Base-by-base conservation (phyloP, 2,888 invertebrate species). In the Synanthedon myopaeformis region DNA sequence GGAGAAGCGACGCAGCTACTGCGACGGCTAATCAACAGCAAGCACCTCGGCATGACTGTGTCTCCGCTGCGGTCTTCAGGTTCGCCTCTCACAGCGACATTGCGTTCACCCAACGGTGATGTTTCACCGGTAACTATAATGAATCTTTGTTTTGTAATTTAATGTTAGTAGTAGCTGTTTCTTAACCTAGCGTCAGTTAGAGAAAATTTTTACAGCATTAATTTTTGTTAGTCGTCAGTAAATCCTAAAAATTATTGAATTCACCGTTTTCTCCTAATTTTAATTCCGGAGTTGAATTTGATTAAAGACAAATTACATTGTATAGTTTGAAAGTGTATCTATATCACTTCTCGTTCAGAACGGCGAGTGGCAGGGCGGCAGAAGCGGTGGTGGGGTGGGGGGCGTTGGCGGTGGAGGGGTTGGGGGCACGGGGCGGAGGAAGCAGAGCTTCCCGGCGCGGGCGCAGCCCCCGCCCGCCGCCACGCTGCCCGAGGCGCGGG, bases 371-470 rank as follows among this genome's bases (percentile, higher is more conserved):
- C 69, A 74, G 42, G 65, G 65, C 17, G 59, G 42, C 19, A 55
- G 54, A 13, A 48, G 55, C 0, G 57, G 58, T n/a, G 58, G 59
- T 8, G 56, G 56, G 6, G 42, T 12, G 10, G 67, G 67, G 0
- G 74, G 75, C 23, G 79, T 76, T 52, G 75, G 83, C 23, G 79
- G 79, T 19, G 79, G 79, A 17, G 75, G 74, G n/a, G 86, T 81
- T 51, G 89, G 88, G 56, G 89, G 90, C 55, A 90, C 91, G 51
- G 93, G 92, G 59, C 90, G 94, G 59, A 89, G 94, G 78, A 95
- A 95, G 82, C 94, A 95, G 76, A 93, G 93, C 71, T 94, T 91
- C 76, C 94, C 94, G 2, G 92, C 92, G 62, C 91, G 92, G 65
- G 92, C 91, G 55, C 84, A 85, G 56, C 86, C 90, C n/a, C 19